Percentiles rank a stretch among this genome's conserved stretches.
These are phyloP conservation scores for Phycodurus eques DNA, from an alignment of 2,113 vertebrate genomes.

Conservation along the genomic window DNA sequence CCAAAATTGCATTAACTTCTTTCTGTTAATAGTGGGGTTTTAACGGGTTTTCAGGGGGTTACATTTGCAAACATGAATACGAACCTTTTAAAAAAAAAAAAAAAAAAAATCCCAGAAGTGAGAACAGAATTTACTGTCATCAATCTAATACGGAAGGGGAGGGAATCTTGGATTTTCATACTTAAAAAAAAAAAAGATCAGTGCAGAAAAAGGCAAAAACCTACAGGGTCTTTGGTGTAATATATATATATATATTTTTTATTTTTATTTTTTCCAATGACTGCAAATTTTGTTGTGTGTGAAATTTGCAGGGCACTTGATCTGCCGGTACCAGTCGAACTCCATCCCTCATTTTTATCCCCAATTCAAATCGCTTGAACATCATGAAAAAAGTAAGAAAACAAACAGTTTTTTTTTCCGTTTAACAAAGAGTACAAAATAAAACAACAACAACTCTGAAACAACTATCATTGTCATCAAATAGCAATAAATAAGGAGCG, in stretches of 20 bases:
- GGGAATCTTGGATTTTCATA: not conserved
- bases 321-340: conserved; percentile 53
- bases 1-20: not conserved
- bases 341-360: conserved; percentile 48
- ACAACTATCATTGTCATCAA: conserved; percentile 65
- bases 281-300: conserved; percentile 69
- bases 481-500: conserved; percentile 79
- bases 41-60: no score
- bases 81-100: no score
- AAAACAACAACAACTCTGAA: conserved; percentile 48
- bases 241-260: conserved; percentile 55
- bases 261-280: conserved; percentile 60
- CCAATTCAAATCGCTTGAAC: conserved; percentile 71
- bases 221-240: conserved; percentile 54
- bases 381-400: conserved; percentile 65
- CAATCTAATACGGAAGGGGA: not conserved
- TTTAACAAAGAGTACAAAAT: conserved; percentile 55
- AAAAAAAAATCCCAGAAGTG: no score
- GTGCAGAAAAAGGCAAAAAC: conserved; percentile 19
- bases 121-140: no score
- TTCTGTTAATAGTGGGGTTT: not conserved
- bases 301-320: conserved; percentile 73
- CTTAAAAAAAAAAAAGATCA: not conserved
- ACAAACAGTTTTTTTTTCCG: conserved; percentile 22
- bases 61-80: no score